Evolutionary conservation across 2,888 invertebrate genomes (phyloP), one percentile per base, ranked within the genome.

Genomic region (Scaptomyza cyrtandrae): DNA sequence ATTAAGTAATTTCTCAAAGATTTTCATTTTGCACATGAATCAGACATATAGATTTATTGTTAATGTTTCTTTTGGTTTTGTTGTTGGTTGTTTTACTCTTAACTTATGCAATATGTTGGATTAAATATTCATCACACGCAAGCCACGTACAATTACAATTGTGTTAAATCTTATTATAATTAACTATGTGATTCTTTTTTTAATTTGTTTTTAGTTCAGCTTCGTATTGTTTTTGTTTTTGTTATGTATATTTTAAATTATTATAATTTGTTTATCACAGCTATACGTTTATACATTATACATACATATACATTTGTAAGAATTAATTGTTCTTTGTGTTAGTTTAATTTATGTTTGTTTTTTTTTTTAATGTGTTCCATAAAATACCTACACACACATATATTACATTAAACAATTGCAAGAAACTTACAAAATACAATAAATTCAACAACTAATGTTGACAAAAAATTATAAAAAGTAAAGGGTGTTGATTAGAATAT

Each of bases 1-100:
- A 71, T 48, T 43, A 9, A 46, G 3, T 24, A 19, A 48, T 37
- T 27, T 10, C 10, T 39, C 3, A 31, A 9, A 5, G 16, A 35
- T 50, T 62, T 50, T 52, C 41, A 56, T 62, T 89, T 81, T 85
- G 85, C 87, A 87, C 79, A 78, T 73, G 76, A 81, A 76, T 87
- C 85, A 88, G 74, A 87, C 82, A 88, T 72, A 52, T 65, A 88
- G 72, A 83, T 83, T 88, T 83, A 86, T 88, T 86, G 84, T 83
- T 83, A 64, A 66, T 78, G 69, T 78, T 69, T 33, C 60, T 64
- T 83, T 77, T 67, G 67, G 46, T 60, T 66, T 68, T 59, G n/a
- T 48, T 48, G 13, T 49, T 16, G 9, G 13, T 33, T 27, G 29
- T 60, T 75, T 69, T 68, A 83, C 67, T 74, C 44, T 16, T 57